A percentile compares a stretch with the other conserved stretches of the same genome.
Conservation (phyloP, 2,797 vertebrate species). For the Pipistrellus kuhlii region DNA sequence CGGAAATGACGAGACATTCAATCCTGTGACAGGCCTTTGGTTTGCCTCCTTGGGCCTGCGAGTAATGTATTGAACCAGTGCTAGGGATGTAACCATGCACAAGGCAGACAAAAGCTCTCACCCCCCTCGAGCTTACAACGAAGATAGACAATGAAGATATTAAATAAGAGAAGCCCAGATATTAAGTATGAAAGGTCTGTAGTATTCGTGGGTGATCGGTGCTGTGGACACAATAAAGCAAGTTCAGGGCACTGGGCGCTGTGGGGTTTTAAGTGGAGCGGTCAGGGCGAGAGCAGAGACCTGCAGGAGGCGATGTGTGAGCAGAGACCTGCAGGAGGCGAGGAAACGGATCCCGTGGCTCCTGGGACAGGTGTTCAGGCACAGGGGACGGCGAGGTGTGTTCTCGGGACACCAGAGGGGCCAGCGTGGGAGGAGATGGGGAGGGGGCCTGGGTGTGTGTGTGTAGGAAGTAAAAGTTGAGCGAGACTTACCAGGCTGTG, state of each 20-base stretch:
- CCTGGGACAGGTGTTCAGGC: background rate
- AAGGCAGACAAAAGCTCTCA: background rate
- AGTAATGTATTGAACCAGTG: background rate
- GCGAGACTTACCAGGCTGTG: background rate
- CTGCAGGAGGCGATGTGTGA: background rate
- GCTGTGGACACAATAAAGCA: background rate
- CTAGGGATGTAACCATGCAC: background rate
- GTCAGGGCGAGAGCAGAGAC: background rate
- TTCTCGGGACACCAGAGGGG: background rate
- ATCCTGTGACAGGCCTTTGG: background rate
- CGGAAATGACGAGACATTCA: background rate
- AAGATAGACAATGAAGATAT: background rate
- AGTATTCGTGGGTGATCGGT: background rate
- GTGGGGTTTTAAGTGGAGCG: background rate
- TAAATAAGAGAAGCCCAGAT: background rate
- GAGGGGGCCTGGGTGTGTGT: background rate
- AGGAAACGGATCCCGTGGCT: background rate
- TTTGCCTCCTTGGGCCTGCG: background rate
- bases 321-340: background rate
- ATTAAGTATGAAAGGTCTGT: background rate
- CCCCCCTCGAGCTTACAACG: rapidly evolving
- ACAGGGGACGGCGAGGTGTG: background rate
- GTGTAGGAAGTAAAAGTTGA: background rate
- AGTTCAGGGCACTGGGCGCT: background rate
- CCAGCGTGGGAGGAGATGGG: background rate